Evolutionary conservation across 2,888 invertebrate genomes (phyloP).

Genomic region (Cheilosia soror): DNA sequence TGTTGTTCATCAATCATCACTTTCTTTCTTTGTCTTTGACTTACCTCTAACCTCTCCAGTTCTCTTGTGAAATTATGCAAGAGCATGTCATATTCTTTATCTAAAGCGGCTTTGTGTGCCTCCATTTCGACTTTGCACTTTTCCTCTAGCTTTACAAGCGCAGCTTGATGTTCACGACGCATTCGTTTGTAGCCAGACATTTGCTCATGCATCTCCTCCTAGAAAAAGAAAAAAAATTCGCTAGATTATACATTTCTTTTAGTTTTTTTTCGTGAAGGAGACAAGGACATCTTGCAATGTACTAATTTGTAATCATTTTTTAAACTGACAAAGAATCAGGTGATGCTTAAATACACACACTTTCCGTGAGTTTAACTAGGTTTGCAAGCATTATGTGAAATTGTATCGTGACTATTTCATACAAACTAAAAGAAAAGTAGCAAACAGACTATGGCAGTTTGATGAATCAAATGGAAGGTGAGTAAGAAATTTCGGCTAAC

Average conservation of each 20-base stretch:
- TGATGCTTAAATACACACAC: constrained; percentile 18
- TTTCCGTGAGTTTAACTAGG: constrained; percentile 76
- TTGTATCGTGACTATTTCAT: not conserved
- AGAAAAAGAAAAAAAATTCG: constrained; percentile 41
- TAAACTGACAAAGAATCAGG: constrained; percentile 1
- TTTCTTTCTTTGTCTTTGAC: not conserved
- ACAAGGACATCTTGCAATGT: not conserved
- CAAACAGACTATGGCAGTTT: not conserved
- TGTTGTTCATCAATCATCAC: not conserved
- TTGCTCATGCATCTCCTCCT: constrained; percentile 99
- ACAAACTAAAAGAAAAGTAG: not conserved
- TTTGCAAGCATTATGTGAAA: constrained; percentile 60
- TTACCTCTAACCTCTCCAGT: constrained; percentile 92
- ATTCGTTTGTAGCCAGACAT: constrained; percentile 99
- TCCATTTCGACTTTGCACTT: constrained; percentile 98
- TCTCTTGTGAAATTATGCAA: constrained; percentile 96
- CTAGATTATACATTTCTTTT: not conserved
- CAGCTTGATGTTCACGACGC: constrained; percentile 98
- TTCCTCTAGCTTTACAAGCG: constrained; percentile 96
- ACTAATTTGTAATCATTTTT: not conserved
- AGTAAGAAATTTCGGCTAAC: no score
- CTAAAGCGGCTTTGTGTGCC: constrained; percentile 96
- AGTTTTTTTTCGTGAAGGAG: no score
- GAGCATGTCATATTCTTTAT: constrained; percentile 97
- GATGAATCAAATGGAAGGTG: no score